These are phyloP conservation scores for Drosophila recens DNA, from an alignment of 2,888 invertebrate species.

Conservation along the genomic window DNA sequence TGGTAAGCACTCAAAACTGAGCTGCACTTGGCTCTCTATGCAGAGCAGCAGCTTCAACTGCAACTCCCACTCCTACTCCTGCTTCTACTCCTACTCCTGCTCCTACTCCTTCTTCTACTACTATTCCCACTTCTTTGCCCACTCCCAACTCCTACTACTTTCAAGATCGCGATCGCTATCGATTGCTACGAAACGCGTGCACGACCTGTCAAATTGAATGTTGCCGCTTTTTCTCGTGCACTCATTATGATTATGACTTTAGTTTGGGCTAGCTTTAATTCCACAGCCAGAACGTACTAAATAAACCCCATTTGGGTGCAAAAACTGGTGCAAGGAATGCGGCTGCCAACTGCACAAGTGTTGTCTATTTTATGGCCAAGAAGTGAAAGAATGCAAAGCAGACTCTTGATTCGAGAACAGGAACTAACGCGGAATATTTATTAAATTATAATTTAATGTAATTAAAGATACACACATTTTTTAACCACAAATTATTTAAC, in stretches of 20 bases:
- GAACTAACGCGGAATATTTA: too few species aligned
- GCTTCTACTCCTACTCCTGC: background rate
- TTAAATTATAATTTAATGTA: too few species aligned
- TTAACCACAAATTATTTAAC: too few species aligned
- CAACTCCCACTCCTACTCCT: conserved; percentile 16
- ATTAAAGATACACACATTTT: too few species aligned
- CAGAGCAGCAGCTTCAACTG: conserved; percentile 62
- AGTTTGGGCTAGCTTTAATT: conserved; percentile 3
- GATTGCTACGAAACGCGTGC: conserved; percentile 72
- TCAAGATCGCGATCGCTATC: conserved; percentile 46
- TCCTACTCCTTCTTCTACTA: conserved; percentile 1
- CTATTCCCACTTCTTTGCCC: conserved; percentile 11
- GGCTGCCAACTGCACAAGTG: background rate
- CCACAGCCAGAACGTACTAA: background rate
- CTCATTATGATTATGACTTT: conserved; percentile 78
- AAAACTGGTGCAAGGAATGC: conserved; percentile 55
- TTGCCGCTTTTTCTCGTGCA: conserved; percentile 60
- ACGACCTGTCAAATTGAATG: conserved; percentile 75
- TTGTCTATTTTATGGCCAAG: conserved; percentile 8
- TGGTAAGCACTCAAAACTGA: conserved; percentile 79
- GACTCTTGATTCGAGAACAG: background rate
- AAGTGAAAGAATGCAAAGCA: conserved; percentile 26
- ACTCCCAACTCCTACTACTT: conserved; percentile 17
- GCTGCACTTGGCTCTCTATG: conserved; percentile 59
- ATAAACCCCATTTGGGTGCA: conserved; percentile 31